Conservation (phyloP, 2,888 invertebrate species). For the Argyra leucocephala region DNA sequence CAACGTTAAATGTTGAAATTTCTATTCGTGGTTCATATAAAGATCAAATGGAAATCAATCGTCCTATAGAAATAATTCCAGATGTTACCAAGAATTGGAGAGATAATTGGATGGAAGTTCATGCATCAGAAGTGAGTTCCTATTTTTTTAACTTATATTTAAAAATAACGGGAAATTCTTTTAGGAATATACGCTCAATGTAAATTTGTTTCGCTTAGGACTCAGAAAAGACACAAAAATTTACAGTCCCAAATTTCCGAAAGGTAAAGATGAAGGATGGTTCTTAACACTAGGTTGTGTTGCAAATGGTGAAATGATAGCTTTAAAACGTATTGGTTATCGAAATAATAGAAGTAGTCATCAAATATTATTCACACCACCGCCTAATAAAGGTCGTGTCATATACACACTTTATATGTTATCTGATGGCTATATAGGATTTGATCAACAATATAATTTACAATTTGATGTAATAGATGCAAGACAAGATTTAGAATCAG, state of each 20-base stretch:
- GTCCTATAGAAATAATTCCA: constrained; percentile 39
- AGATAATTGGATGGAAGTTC: constrained; percentile 52
- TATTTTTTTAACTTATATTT: not conserved
- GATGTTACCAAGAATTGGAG: constrained; percentile 20
- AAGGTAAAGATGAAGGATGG: constrained; percentile 94
- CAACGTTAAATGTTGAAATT: constrained; percentile 52
- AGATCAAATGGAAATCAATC: constrained; percentile 29
- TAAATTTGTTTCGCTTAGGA: constrained; percentile 50
- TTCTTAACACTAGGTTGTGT: constrained; percentile 73
- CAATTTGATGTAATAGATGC: constrained; percentile 45
- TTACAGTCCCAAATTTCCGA: constrained; percentile 77
- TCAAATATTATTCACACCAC: constrained; percentile 55
- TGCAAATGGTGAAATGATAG: constrained; percentile 61
- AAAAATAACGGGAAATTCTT: constrained; percentile 12
- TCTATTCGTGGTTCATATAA: constrained; percentile 49
- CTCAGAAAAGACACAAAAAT: constrained; percentile 58
- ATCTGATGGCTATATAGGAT: constrained; percentile 86
- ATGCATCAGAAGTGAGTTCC: constrained; percentile 51
- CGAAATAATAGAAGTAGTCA: constrained; percentile 46
- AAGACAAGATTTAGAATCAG: not conserved
- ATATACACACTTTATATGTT: constrained; percentile 73
- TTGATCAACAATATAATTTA: constrained; percentile 78
- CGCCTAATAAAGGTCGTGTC: constrained; percentile 58
- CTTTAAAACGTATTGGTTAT: constrained; percentile 65
- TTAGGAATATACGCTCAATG: constrained; percentile 58